phyloP scores from a whole-genome alignment of 2,797 vertebrate genomes.

The Lithobates sylvaticus region DNA sequence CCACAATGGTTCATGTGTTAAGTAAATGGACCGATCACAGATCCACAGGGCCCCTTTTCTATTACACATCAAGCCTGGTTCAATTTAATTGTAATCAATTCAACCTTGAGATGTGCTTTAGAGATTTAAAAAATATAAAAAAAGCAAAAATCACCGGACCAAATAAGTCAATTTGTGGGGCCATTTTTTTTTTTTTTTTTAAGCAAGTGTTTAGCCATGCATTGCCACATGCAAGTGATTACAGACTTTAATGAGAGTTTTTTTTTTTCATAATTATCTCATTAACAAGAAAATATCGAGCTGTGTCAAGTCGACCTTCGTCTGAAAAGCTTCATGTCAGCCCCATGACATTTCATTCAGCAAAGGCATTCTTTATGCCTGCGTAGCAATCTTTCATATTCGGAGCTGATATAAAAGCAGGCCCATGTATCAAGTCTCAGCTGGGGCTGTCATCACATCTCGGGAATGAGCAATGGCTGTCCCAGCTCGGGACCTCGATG shows the following conservation, averaged over 20 bases:
- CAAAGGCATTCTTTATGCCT: not conserved
- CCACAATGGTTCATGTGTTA: too few species aligned
- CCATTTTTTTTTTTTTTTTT: not conserved
- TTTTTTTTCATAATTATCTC: conserved; percentile 19
- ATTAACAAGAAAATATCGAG: conserved; percentile 10
- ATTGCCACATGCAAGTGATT: conserved; percentile 19
- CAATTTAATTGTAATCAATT: too few species aligned
- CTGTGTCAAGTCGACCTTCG: not conserved
- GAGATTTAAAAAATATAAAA: too few species aligned
- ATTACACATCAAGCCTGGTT: too few species aligned
- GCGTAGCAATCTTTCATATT: conserved; percentile 16
- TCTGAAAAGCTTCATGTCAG: not conserved
- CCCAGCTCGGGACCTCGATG: not conserved
- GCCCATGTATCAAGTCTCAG: conserved; percentile 5
- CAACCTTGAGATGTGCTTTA: too few species aligned
- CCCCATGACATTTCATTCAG: not conserved
- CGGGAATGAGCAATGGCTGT: conserved; percentile 33
- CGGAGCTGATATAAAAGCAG: not conserved
- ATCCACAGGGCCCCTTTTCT: too few species aligned
- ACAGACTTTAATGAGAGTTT: conserved; percentile 1
- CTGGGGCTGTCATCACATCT: conserved; percentile 32
- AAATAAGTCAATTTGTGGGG: not conserved
- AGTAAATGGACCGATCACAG: too few species aligned
- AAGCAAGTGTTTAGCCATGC: not conserved
- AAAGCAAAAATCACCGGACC: too few species aligned